Percentiles rank a stretch among this genome's conserved stretches.
phyloP scores from a whole-genome alignment of 2,797 vertebrate genomes.

The Paramormyrops hopkinsi region DNA sequence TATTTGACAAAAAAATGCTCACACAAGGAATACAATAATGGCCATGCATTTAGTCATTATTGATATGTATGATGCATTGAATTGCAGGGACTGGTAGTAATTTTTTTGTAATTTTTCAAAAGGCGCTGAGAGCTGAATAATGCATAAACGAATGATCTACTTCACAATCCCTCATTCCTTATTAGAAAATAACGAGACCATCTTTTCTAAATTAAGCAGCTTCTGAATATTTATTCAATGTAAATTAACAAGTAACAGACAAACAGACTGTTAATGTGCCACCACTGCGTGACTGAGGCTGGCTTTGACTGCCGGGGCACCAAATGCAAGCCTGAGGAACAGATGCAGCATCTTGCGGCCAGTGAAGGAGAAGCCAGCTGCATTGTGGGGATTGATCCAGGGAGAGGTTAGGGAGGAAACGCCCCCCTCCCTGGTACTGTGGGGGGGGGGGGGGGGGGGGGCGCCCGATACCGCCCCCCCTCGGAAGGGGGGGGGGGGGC shows the following conservation, averaged over 20 bases:
- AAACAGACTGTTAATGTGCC: not conserved
- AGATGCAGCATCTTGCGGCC: not conserved
- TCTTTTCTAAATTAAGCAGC: conserved; percentile 1
- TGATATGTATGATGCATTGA: not conserved
- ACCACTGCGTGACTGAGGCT: not conserved
- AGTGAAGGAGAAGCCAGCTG: not conserved
- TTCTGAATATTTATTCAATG: not conserved
- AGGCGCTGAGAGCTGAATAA: not conserved
- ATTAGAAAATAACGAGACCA: not conserved
- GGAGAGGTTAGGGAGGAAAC: not conserved
- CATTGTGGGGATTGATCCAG: not conserved
- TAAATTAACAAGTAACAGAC: not conserved
- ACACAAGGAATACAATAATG: not conserved
- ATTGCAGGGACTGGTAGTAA: not conserved
- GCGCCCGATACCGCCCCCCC: no score
- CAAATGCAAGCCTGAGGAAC: not conserved
- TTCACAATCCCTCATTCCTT: not conserved
- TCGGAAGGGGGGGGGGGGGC: no score
- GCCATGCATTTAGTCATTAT: not conserved
- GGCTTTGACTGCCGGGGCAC: not conserved
- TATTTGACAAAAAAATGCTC: not conserved
- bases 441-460: not conserved
- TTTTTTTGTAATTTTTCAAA: conserved; percentile 1
- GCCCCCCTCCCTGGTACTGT: not conserved
- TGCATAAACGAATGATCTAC: not conserved